Conservation (phyloP, 2,888 invertebrate genomes). For the Microdon myrmicae region DNA sequence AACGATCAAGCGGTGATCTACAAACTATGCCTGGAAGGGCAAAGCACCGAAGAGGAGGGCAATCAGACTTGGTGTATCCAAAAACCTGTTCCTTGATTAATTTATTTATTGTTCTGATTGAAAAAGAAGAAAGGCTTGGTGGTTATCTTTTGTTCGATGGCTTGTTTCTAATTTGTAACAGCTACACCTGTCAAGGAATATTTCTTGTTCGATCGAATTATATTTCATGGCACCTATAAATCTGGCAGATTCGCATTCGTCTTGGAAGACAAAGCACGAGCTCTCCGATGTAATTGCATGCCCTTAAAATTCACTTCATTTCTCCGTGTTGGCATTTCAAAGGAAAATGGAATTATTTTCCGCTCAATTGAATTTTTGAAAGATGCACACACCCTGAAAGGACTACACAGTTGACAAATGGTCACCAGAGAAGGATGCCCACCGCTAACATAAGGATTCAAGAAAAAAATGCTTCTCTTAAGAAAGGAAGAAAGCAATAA, state of each 20-base stretch:
- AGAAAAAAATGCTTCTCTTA: conserved; percentile 11
- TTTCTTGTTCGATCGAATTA: conserved; percentile 14
- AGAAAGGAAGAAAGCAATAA: conserved; percentile 39
- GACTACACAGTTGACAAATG: conserved; percentile 3
- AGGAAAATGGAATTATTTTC: conserved; percentile 39
- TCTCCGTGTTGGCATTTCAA: too few species aligned
- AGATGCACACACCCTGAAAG: conserved; percentile 9
- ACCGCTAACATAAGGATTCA: not conserved
- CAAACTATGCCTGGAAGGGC: too few species aligned
- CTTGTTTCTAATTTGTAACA: conserved; percentile 9
- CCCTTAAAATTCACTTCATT: too few species aligned
- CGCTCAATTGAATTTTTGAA: conserved; percentile 45
- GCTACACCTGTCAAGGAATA: conserved; percentile 36
- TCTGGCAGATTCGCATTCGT: conserved; percentile 27
- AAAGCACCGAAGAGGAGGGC: not conserved
- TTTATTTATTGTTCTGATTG: conserved; percentile 34
- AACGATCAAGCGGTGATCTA: conserved; percentile 28
- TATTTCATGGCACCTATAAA: conserved; percentile 36
- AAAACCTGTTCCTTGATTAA: conserved; percentile 41
- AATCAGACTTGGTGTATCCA: not conserved
- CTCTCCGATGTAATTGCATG: conserved; percentile 31
- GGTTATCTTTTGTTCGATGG: not conserved
- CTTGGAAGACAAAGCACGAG: conserved; percentile 4
- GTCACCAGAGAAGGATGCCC: conserved; percentile 7
- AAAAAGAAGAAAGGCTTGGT: conserved; percentile 4